Evolutionary conservation across 2,113 vertebrate species (phyloP), one percentile per base, ranked within the genome.

Genomic region (Dendropsophus ebraccatus): DNA sequence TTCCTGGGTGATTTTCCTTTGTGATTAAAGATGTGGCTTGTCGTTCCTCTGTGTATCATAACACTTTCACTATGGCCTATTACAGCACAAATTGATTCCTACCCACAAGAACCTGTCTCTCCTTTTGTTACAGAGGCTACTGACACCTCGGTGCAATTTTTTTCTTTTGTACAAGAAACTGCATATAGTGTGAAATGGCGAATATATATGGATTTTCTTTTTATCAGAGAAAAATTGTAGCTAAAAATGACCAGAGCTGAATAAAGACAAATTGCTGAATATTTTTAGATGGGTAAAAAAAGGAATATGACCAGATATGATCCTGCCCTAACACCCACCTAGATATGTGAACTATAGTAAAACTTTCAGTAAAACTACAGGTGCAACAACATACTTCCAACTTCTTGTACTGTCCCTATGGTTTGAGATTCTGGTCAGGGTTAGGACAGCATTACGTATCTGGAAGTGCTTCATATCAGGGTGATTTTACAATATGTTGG

Each of bases 1-100:
- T 86, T 80, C 62, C 84, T 86, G 84, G 84, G 84, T 80, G 84
- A 86, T 80, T 86, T 47, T 80, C 84, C 62, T 86, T 70, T 81
- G 84, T 86, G 84, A 81, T 80, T 86, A 86, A 80, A 80, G 65
- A 86, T 23, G 21, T 58, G 16, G 50, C 84, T 77, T 65, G 83
- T 60, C 47, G 30, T 23, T 67, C 76, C 65, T 79, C 67, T 37
- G 84, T 80, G 62, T 86, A 52, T 86, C 84, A 81, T 86, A 81
- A 86, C 65, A n/a, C 32, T 23, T 86, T 81, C 67, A 80, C 76
- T 80, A 56, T 25, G 76, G 65, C 65, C 76, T 80, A 78, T 86
- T 86, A 85, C 32, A 54, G 67, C 77, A 69, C 76, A 81, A 80
- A 86, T 72, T 80, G 76, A 80, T 86, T 86, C 65, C 76, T 32